Conservation (phyloP, 1,140 invertebrate genomes). For the Bombus turneri region DNA sequence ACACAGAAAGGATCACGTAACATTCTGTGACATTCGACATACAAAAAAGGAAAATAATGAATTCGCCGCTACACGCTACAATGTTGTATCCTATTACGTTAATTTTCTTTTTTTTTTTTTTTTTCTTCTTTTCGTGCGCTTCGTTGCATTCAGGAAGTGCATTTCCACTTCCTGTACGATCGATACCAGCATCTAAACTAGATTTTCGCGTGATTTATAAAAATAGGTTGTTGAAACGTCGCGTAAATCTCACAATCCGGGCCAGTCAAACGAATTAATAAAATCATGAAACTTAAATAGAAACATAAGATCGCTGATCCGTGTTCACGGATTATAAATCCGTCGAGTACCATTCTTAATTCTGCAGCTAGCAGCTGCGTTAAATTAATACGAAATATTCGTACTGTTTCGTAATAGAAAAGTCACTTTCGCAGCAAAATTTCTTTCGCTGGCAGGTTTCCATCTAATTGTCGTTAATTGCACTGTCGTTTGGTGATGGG, state of each 20-base stretch:
- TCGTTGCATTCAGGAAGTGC: conserved; percentile 35
- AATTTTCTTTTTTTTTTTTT: background rate
- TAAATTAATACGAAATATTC: conserved; percentile 1
- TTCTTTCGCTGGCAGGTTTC: conserved; percentile 8
- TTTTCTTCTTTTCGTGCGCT: background rate
- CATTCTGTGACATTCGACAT: background rate
- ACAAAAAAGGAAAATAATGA: background rate
- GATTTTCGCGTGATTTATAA: conserved; percentile 26
- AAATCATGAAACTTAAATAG: background rate
- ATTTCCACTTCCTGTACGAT: conserved; percentile 35
- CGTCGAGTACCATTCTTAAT: background rate
- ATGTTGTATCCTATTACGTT: conserved; percentile 41
- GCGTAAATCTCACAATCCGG: background rate
- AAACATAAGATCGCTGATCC: background rate
- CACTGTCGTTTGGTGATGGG: background rate
- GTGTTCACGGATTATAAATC: background rate
- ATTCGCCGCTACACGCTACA: background rate
- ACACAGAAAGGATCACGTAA: background rate
- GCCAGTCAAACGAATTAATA: background rate
- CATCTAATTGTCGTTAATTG: conserved; percentile 47
- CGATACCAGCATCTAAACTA: conserved; percentile 28
- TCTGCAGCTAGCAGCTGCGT: background rate
- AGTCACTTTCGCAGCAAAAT: conserved; percentile 36
- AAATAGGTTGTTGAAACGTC: background rate
- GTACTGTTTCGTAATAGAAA: conserved; percentile 31